These are phyloP conservation scores for Vireo griseus DNA, from an alignment of 2,797 vertebrate genomes.

Conservation along the genomic window DNA sequence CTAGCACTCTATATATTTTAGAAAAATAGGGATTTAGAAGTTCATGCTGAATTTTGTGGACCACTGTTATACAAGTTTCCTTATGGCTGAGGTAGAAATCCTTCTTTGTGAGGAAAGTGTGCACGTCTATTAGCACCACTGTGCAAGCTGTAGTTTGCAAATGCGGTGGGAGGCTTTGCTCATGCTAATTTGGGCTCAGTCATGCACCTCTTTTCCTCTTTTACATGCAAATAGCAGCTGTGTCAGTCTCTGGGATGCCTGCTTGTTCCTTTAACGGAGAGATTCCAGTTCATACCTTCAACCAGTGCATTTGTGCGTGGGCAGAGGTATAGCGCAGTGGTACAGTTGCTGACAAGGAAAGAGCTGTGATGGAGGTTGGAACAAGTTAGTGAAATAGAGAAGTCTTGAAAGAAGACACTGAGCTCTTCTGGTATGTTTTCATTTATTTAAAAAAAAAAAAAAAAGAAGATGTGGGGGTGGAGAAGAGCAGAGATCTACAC, in stretches of 20 bases:
- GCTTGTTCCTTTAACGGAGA: constrained; percentile 44
- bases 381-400: constrained; percentile 25
- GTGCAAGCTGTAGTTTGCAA: constrained; percentile 34
- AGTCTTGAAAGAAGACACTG: not conserved
- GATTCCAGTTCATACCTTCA: constrained; percentile 52
- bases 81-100: not conserved
- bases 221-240: constrained; percentile 59
- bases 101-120: not conserved
- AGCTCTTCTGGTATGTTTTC: constrained; percentile 25
- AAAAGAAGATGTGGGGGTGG: too few species aligned
- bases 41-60: not conserved
- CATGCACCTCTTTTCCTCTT: constrained; percentile 62
- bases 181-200: constrained; percentile 61
- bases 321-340: not conserved
- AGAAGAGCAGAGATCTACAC: not conserved
- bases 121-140: constrained; percentile 22
- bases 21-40: not conserved
- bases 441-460: not conserved
- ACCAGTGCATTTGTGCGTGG: constrained; percentile 31
- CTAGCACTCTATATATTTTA: not conserved
- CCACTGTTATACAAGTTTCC: not conserved
- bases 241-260: constrained; percentile 63
- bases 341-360: constrained; percentile 36
- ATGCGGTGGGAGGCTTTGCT: constrained; percentile 48
- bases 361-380: constrained; percentile 42